Percentiles rank a stretch among this genome's conserved stretches.
Evolutionary conservation across 2,888 invertebrate genomes (phyloP).

Genomic region (Meganola albula): DNA sequence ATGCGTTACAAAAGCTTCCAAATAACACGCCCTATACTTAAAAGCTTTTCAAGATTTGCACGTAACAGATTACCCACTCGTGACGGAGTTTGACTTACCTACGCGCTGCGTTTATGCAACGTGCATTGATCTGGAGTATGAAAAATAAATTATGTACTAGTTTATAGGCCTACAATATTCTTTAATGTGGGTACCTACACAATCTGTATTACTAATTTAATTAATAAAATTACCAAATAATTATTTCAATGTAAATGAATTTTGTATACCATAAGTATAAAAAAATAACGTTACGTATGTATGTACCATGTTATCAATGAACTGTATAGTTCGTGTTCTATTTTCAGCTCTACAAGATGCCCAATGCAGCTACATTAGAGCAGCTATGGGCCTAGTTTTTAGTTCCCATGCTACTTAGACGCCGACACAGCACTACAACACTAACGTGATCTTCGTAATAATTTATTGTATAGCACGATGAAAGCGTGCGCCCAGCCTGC

Average conservation of each 20-base stretch:
- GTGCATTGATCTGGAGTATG: no score
- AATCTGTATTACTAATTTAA: no score
- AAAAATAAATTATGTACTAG: no score
- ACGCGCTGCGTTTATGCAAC: no score
- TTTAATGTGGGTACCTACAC: no score
- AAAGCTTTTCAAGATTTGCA: slow-evolving; percentile 63
- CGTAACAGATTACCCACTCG: slow-evolving; percentile 54
- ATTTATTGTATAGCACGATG: slow-evolving; percentile 62
- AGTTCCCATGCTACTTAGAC: slow-evolving; percentile 57
- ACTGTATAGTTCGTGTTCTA: no score
- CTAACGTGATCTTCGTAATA: slow-evolving; percentile 70
- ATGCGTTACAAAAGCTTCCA: slow-evolving; percentile 62
- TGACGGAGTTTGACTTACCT: no score
- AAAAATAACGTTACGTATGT: no score
- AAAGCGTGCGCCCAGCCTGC: slow-evolving; percentile 52
- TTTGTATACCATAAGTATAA: no score
- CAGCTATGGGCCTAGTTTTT: slow-evolving; percentile 14
- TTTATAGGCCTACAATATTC: no score
- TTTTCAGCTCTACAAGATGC: slow-evolving; percentile 11
- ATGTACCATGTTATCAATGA: slow-evolving; percentile 62
- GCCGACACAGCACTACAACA: slow-evolving; percentile 50
- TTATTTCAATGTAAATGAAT: no score
- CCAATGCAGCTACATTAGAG: slow-evolving; percentile 11
- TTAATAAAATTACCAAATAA: slow-evolving; percentile 68
- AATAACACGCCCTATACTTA: slow-evolving; percentile 63